Evolutionary conservation across 2,888 invertebrate species (phyloP), one percentile per base, ranked within the genome.

Genomic region (Smittia sp.): DNA sequence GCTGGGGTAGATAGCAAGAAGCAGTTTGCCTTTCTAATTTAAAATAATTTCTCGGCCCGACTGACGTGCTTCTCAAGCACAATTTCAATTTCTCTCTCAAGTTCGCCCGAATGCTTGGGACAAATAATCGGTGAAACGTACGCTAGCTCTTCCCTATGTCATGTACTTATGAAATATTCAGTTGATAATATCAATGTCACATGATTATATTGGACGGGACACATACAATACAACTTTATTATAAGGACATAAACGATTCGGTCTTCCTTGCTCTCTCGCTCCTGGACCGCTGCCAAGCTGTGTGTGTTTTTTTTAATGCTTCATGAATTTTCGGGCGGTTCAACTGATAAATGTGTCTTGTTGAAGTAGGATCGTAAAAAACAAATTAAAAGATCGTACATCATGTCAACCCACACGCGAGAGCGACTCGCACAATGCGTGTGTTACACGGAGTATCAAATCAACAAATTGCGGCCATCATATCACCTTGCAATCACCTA

Each of bases 321-420:
- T 58, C 22, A 58, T n/a, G 22, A 18, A 22, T 58, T 58, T 58
- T 22, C 7, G 58, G 7, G 22, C 4, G 22, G 58, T 58, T 18
- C 58, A 58, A 18, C 58, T 22, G 63, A 63, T 63, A 63, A 63
- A 63, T 63, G 63, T 63, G 7, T 25, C 13, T 22, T 27, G 15
- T n/a, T 27, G 25, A 63, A 63, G 7, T 25, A 24, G 25, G 27
- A 63, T 63, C 63, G 27, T 63, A 63, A 63, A 58, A 63, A 63
- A 63, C 15, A 27, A 25, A 63, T 63, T 63, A 63, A 63, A 63
- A 63, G 63, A 63, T 24, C 63, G 63, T 63, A 6, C 11, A 63
- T 63, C 63, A 63, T 63, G 7, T 18, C 24, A 18, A 22, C 7
- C 22, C 3, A 63, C 63, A 63, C 63, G 63, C 63, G 63, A 27